Evolutionary conservation across 1,140 invertebrate genomes (phyloP), one percentile per base, ranked within the genome.

Genomic region (Aleiodes sp.): DNA sequence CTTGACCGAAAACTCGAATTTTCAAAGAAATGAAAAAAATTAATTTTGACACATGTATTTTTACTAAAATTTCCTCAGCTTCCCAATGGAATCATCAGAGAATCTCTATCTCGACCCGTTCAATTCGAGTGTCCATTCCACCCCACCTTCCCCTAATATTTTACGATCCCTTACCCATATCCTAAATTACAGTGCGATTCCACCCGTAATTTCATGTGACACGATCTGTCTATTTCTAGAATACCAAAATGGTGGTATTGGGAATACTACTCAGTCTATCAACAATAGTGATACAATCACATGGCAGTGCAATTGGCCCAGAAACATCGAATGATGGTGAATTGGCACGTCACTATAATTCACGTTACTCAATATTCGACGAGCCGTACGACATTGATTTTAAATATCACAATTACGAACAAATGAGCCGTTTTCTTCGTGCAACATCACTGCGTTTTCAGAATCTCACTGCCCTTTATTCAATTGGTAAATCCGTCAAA

Each of bases 401-500:
- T 84, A 90, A 91, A 14, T 98, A 98, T 83, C 96, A 98, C 82
- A 91, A 96, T 84, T 94, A 96, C 79, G 92, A 95, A 4, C 89
- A 93, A 73, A 90, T 98, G 88, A 96, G 94, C 4, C 88, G 90
- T 67, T 95, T 94, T 81, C 84, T 99, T 24, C 88, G 93, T 66
- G 88, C 91, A 1, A 93, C 94, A 2, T 93, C 91, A 59, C 89
- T 92, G 16, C 88, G 89, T 10, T 97, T 92, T 86, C 94, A 96
- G 4, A 91, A 94, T 76, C 89, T 96, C 62, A 96, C 93, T 21
- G 95, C 93, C 0, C 86, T 97, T 2, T 97, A 97, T 84, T 96
- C 94, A 16, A 96, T 97, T 72, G 96, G 96, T 67, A 96, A 96
- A 86, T 96, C 95, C 59, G 94, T 96, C 1, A 93, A 97, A 91